These are phyloP conservation scores for Sakesphorus luctuosus DNA, from an alignment of 2,113 vertebrate species.

Conservation along the genomic window DNA sequence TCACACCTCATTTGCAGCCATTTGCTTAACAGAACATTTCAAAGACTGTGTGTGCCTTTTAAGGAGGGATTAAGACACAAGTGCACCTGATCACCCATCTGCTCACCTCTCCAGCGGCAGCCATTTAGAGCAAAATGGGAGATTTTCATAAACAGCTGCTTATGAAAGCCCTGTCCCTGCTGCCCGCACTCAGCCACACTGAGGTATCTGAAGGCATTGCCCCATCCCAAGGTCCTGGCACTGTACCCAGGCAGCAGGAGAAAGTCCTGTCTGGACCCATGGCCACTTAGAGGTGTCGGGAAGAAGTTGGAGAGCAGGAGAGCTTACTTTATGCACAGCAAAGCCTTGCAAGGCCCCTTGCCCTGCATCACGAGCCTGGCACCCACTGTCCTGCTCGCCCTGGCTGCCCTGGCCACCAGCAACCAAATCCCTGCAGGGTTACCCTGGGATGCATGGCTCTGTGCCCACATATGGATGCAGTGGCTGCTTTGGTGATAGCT, in stretches of 20 bases:
- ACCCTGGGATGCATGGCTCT: fast-evolving
- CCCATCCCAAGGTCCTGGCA: background rate
- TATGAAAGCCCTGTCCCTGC: background rate
- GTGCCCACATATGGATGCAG: background rate
- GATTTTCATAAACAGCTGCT: background rate
- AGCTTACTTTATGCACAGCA: background rate
- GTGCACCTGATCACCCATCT: background rate
- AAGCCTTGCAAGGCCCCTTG: background rate
- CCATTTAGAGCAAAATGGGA: background rate
- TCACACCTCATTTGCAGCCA: conserved; percentile 21
- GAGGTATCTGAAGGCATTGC: background rate
- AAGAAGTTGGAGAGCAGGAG: background rate
- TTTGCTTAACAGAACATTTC: background rate
- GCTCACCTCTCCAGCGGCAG: background rate
- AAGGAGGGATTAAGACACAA: background rate
- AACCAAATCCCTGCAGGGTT: background rate
- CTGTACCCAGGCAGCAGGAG: background rate
- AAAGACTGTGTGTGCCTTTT: background rate
- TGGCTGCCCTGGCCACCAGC: background rate
- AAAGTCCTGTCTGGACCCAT: background rate
- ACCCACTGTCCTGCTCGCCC: fast-evolving
- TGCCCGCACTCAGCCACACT: fast-evolving
- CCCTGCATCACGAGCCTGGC: fast-evolving
- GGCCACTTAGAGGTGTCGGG: fast-evolving
- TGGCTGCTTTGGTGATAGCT: background rate